Conservation (phyloP, 2,113 vertebrate species). For the Spermophilus dauricus region DNA sequence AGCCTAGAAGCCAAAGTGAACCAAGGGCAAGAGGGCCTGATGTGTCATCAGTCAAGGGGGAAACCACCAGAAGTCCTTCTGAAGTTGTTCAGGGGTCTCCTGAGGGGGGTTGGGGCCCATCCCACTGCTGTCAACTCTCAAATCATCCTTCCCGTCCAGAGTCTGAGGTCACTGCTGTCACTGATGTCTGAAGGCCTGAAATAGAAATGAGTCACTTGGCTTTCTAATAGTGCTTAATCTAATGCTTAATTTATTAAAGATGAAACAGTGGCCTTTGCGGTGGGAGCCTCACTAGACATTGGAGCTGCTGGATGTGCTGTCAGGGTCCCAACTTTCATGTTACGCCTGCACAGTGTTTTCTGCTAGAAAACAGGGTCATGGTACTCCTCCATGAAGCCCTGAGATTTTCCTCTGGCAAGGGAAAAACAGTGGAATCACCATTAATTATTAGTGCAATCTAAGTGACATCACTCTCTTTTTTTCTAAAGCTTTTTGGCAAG, state of each 20-base stretch:
- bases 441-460: neutral
- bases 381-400: neutral
- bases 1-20: neutral
- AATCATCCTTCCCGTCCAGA: conserved; percentile 26
- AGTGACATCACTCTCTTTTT: neutral
- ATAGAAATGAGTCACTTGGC: conserved; percentile 68
- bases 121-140: neutral
- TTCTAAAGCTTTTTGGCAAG: neutral
- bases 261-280: neutral
- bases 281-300: neutral
- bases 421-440: neutral
- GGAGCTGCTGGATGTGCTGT: neutral
- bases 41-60: neutral
- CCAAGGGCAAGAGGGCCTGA: neutral
- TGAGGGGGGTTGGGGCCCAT: neutral
- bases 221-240: conserved; percentile 45
- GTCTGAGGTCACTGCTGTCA: conserved; percentile 54
- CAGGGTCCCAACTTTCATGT: neutral
- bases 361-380: neutral
- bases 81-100: neutral
- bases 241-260: conserved; percentile 64
- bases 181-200: conserved; percentile 58
- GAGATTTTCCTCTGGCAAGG: neutral
- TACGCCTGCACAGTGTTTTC: neutral
- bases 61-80: neutral